Evolutionary conservation across 2,113 vertebrate genomes (phyloP), one percentile per base, ranked within the genome.

Genomic region (Perognathus longimembris): DNA sequence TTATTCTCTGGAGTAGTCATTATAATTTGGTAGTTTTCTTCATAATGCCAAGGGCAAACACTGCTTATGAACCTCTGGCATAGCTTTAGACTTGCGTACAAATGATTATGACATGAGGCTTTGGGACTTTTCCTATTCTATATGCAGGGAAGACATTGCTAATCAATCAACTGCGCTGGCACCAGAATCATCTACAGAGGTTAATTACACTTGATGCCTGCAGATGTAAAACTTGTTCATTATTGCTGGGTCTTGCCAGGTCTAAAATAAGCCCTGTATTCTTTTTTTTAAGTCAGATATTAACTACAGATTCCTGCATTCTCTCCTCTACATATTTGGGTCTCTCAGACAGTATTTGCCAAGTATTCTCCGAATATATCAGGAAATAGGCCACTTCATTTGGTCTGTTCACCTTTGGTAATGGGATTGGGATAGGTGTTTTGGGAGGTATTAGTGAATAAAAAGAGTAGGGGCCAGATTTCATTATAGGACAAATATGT

Each of bases 181-280:
- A 18, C 79, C 57, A 22, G 34, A 66, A 38, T 69, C 54, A 20
- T 76, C 67, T 28, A 21, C 34, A 32, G 83, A 54, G 50, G 32
- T 66, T 92, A 45, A 83, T 63, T 89, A 40, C 64, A 84, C 59
- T 81, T 34, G 45, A 38, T 74, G 38, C 30, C 77, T n/a, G 5
- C 71, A 95, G 36, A 78, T 74, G 32, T 34, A 42, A 61, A 92
- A 64, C 59, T 77, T 67, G 4, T 22, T 86, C 66, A 76, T 20
- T 32, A 0, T 57, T 34, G 1, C 75, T 92, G 61, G 67, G 4
- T 30, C 85, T 81, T 76, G 42, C 38, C 64, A 96, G 26, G 24
- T 74, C 36, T 91, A 28, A 77, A 95, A n/a, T 71, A 73, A 90
- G 12, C 26, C 90, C 17, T 20, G 12, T 79, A 30, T 54, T 86